Conservation (phyloP, 2,113 vertebrate species). For the Athene noctua region DNA sequence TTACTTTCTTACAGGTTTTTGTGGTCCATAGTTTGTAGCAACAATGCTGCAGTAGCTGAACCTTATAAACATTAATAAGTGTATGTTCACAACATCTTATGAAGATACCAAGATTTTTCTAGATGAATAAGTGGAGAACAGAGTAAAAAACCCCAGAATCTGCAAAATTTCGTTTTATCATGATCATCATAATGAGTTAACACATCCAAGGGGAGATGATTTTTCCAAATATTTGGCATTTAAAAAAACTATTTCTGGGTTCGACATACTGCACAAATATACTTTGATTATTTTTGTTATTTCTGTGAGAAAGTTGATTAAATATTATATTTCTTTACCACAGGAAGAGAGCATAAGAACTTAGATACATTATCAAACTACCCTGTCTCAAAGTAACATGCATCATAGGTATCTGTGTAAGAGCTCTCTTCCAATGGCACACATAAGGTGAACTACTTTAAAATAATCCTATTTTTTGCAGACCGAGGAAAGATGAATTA, state of each 20-base stretch:
- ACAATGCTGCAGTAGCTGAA: background rate
- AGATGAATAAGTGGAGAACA: background rate
- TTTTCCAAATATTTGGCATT: background rate
- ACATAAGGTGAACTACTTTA: background rate
- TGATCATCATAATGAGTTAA: background rate
- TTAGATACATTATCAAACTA: background rate
- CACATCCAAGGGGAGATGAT: background rate
- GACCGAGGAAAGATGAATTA: background rate
- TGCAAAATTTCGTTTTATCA: background rate
- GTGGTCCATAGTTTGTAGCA: background rate
- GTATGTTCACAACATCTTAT: background rate
- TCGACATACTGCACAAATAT: background rate
- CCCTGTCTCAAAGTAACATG: background rate
- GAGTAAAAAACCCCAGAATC: background rate
- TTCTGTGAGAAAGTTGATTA: background rate
- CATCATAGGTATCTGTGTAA: background rate
- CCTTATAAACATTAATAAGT: background rate
- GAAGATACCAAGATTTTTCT: background rate
- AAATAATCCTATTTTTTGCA: background rate
- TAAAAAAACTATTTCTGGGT: background rate
- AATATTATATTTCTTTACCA: background rate
- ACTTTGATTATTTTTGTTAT: background rate
- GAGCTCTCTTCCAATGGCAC: background rate
- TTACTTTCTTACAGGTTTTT: background rate
- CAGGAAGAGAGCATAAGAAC: background rate